Base-by-base conservation (phyloP, 1,140 invertebrate species). In the Drosophila ficusphila region DNA sequence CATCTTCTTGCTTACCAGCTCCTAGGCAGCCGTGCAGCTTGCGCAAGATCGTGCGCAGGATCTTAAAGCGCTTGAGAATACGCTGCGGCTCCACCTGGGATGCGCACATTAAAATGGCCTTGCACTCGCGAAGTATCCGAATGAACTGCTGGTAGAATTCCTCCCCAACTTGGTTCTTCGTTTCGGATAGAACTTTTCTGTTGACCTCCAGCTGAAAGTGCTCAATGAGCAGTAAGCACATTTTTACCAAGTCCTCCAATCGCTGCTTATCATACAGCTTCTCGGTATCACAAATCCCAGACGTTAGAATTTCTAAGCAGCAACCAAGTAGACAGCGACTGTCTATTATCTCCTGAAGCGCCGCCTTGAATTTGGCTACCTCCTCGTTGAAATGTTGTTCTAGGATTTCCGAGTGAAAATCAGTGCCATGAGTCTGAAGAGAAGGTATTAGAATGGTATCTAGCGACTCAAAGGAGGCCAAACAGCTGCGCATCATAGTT, bases 321-420 rank as follows among this genome's bases (percentile, higher is more conserved):
- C 88, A 89, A 0, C 69, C 62, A 0, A 79, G 39, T 12, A 91
- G 61, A 4, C 85, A 89, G 0, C 61, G 60, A 23, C 75, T 85
- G 11, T 91, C 89, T 4, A 91, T 85, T 5, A 90, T 91, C 46
- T 90, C 78, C 14, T 89, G 82, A 2, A 91, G 61, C 1, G 76
- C 61, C 4, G 27, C 44, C 60, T 90, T 90, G 14, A 90, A 90
- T n/a, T 78, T 91, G 0, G 29, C 12, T 4, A 91, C 52, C 48
- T 91, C 90, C 42, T 90, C 90, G 21, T 81, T 88, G 7, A 90
- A 91, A 61, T 91, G 90, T 23, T 91, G 83, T 33, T 91, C 90
- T 18, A 91, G 52, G 1, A 91, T 33, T 8, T 86, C 78, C 0
- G 90, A 88, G 61, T 85, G 73, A 39, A 91, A 31, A 38, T 79